Percentiles rank a stretch among this genome's conserved stretches.
Conservation (phyloP, 2,797 vertebrate genomes). For the Anableps anableps region DNA sequence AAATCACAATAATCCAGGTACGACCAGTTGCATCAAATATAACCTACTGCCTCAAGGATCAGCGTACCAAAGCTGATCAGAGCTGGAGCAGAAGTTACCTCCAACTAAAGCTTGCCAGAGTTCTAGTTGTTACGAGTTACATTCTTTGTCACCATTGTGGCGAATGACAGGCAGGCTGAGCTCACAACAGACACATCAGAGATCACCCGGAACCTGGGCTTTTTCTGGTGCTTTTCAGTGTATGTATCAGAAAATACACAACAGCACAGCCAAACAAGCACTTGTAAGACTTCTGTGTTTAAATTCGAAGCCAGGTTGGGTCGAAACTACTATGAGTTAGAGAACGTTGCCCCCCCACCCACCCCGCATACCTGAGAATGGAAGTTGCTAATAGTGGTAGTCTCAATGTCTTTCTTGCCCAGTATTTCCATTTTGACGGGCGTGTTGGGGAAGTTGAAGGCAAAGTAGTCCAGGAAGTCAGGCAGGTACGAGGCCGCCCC, state of each 20-base stretch:
- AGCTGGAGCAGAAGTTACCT: background rate
- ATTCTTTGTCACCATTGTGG: background rate
- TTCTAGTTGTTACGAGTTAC: background rate
- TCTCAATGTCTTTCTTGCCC: slow-evolving; percentile 99
- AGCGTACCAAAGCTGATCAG: background rate
- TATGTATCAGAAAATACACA: background rate
- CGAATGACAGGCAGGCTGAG: background rate
- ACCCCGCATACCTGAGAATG: slow-evolving; percentile 91
- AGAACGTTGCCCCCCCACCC: background rate
- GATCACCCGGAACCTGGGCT: too few species aligned
- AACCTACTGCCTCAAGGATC: too few species aligned
- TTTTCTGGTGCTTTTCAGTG: background rate
- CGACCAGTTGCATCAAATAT: background rate
- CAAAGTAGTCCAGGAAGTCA: slow-evolving; percentile 98
- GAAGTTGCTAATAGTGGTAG: slow-evolving; percentile 97
- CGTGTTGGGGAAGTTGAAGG: slow-evolving; percentile 98
- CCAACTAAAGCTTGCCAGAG: background rate
- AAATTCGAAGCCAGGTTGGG: background rate
- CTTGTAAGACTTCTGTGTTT: background rate
- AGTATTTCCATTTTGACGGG: slow-evolving; percentile 99
- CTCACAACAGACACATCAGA: background rate
- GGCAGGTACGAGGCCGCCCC: slow-evolving; percentile 94
- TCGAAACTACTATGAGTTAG: background rate
- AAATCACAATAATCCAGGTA: background rate
- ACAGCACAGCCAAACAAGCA: background rate